Percentiles rank a stretch among this genome's conserved stretches.
These are phyloP conservation scores for Zoanthus gigantus DNA, from an alignment of 92 coral and sea anemone species.

Conservation along the genomic window DNA sequence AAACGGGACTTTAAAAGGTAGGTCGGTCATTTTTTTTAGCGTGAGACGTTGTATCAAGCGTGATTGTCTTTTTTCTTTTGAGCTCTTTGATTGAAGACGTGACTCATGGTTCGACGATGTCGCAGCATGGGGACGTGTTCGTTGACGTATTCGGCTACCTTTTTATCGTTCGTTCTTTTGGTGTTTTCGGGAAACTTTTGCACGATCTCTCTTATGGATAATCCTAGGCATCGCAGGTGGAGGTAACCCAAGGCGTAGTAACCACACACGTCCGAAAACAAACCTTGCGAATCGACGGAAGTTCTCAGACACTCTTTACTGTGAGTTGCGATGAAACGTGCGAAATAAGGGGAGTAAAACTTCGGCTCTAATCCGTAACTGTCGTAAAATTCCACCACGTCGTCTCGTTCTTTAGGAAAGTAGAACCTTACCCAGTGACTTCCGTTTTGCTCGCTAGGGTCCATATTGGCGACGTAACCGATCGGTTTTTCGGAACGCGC, in stretches of 20 bases:
- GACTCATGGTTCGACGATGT: neutral
- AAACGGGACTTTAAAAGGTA: too few relatives aligned
- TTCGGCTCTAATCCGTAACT: neutral
- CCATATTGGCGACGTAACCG: constrained; percentile 3
- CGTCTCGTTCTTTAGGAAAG: neutral
- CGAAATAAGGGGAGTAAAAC: neutral
- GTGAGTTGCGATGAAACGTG: neutral
- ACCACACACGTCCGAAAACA: too few relatives aligned
- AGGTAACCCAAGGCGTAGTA: neutral
- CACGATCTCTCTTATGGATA: neutral
- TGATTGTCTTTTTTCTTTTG: too few relatives aligned
- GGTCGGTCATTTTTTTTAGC: too few relatives aligned
- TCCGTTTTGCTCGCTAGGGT: neutral
- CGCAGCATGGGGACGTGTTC: neutral
- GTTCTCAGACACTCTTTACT: too few relatives aligned
- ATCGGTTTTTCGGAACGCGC: neutral
- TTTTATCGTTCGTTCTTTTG: neutral
- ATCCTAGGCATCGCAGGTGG: neutral
- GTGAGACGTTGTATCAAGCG: too few relatives aligned
- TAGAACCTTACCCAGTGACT: neutral
- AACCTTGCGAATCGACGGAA: too few relatives aligned
- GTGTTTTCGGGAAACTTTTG: neutral
- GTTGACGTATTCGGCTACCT: neutral
- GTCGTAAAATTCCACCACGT: constrained; percentile 23
- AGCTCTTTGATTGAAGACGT: too few relatives aligned